Base-by-base conservation (phyloP, 2,113 vertebrate species). In the Nerophis ophidion region DNA sequence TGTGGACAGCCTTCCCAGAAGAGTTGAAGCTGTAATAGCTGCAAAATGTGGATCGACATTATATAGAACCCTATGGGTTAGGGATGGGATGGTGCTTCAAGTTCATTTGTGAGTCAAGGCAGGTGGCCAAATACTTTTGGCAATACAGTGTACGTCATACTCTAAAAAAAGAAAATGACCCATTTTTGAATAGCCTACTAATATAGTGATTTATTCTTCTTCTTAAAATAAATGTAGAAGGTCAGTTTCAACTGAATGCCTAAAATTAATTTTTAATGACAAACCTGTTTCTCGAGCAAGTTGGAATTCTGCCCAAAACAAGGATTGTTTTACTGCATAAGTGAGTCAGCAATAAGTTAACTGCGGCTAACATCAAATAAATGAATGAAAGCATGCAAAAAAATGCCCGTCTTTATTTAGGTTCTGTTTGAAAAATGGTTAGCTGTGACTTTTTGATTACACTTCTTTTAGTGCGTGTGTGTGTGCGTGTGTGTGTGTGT, bases 401-500 rank as follows among this genome's bases (percentile, higher is more conserved):
- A 40, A 40, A 40, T 40, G 7, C 26, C 26, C 26, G 6, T 49
- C 33, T 15, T 14, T 34, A 8, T 50, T 19, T 13, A 51, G 26
- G 49, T 26, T 51, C 17, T 51, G 19, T 69, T 64, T 13, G 26
- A 36, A 40, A 36, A 44, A 13, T 48, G 63, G 40, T 66, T 61
- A 5, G 65, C 48, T 68, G 15, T 19, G 42, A 68, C 59, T 67
- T 61, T 75, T 74, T 69, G 9, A 71, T 47, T 53, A 48, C 58
- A 51, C 1, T 10, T 13, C 16, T 61, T 50, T 16, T 60, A 14
- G 15, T 7, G 52, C 36, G 26, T 26, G 26, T 26, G 26, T 26
- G 26, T 1, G 26, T 26, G 26, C 4, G 26, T 1, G 26, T 26
- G 26, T 26, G 26, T 26, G 26, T 75, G 50, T 38, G 38, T 55